A percentile compares a stretch with the other conserved stretches of the same genome.
phyloP scores from a whole-genome alignment of 2,797 vertebrate genomes.

The Poeciliopsis turneri region DNA sequence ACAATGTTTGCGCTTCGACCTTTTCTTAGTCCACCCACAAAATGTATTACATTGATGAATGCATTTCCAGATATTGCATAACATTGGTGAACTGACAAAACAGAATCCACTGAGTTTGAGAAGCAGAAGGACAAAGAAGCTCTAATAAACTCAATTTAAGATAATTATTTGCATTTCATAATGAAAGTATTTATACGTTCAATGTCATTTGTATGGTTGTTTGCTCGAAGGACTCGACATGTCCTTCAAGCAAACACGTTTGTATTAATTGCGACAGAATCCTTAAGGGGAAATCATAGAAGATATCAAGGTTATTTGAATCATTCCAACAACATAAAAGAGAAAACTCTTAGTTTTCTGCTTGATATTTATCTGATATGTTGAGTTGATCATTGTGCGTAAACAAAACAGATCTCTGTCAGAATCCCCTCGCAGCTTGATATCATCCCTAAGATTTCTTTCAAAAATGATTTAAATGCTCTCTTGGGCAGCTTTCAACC shows the following conservation, averaged over 20 bases:
- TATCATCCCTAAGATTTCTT: background rate
- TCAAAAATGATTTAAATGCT: background rate
- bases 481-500: constrained; percentile 36
- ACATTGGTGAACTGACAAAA: constrained; percentile 55
- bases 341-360: constrained; percentile 27
- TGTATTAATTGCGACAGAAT: constrained; percentile 10
- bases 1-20: constrained; percentile 43
- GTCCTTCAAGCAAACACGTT: constrained; percentile 35
- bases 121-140: constrained; percentile 8
- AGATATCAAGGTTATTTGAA: constrained; percentile 37
- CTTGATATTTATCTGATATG: constrained; percentile 59
- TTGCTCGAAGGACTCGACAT: constrained; percentile 20
- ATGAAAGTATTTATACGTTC: background rate
- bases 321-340: constrained; percentile 25
- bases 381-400: constrained; percentile 29
- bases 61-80: constrained; percentile 72
- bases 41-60: constrained; percentile 72
- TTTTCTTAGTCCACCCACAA: constrained; percentile 74
- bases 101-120: constrained; percentile 3
- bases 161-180: background rate
- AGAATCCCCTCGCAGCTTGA: background rate
- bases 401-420: constrained; percentile 1
- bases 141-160: background rate
- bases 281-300: constrained; percentile 26
- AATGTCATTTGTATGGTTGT: background rate